Evolutionary conservation across 2,888 invertebrate species (phyloP), one percentile per base, ranked within the genome.

Genomic region (Xestia rhomboidea): DNA sequence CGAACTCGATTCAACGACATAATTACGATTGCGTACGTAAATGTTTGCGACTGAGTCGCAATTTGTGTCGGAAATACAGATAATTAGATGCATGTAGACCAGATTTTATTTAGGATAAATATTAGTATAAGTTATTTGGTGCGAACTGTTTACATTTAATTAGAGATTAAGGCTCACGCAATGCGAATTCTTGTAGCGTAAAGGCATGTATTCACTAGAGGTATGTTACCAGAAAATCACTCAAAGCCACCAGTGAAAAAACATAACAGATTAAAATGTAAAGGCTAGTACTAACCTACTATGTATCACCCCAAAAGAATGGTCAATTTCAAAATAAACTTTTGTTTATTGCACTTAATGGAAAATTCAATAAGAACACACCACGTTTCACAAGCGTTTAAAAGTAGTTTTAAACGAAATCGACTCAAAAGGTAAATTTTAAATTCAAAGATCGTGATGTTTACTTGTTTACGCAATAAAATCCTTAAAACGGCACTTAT

Each of bases 1-100:
- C 92, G 92, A 92, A 92, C 92, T 91, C 87, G 81, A 87, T 86
- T 87, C 82, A 87, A 90, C 86, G 86, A 51, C 73, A 84, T 88
- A 82, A 87, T 89, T 88, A 70, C 77, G 63, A 77, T 79, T 79
- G 68, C 68, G 75, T 64, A 70, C 64, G 27, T 60, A 71, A 73
- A 73, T 76, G 49, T 57, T 49, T 63, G 27, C 30, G 27, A 77
- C 49, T 64, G 18, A 27, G 18, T 41, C 44, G 76, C 68, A 72
- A 64, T 77, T 74, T 69, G 38, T 72, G 67, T 73, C 69, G 66
- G 74, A 69, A 82, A 75, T 60, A 27, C 46, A 68, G 1, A 38
- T 74, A 83, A 84, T 81, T 68, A 64, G 71, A 81, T 77, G 68
- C 73, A 71, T 62, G n/a, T 62, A 66, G 38, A 73, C 49, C 27